Evolutionary conservation across 2,888 invertebrate species (phyloP), one percentile per base, ranked within the genome.

Genomic region (Dioctria linearis): DNA sequence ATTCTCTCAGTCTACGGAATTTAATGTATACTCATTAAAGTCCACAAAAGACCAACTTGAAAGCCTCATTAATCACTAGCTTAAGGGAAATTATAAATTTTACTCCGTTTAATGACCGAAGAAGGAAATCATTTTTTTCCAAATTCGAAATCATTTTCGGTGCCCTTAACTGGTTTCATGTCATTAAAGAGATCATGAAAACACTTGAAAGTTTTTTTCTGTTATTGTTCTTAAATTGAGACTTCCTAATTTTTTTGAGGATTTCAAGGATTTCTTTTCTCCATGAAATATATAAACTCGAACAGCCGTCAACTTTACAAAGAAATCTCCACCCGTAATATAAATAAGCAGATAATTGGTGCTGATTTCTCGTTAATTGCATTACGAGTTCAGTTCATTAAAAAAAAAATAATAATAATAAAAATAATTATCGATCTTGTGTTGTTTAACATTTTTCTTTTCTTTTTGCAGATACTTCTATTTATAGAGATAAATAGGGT

Each of bases 211-310:
- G 54, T 54, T 54, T 54, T 54, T 25, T 25, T 25, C 25, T 25
- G 25, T 25, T 25, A 25, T 25, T 54, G 54, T 54, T 54, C 54
- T 54, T 54, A 54, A 5, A 46, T 11, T 11, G 4, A 11, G 11
- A 54, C 54, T 54, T 54, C 54, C 54, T 54, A 54, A 54, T 54
- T 54, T 54, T 54, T 54, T 54, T 54, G 11, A n/a, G 54, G 11
- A 8, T 11, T n/a, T 11, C 54, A 54, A 54, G 54, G n/a, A 54
- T 4, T 54, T 54, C 6, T 11, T 54, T 54, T 54, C 54, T 54
- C 54, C 54, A 8, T 54, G 54, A 11, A n/a, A 54, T 11, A 54
- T 11, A 9, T 54, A n/a, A 54, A 54, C 54, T 54, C n/a, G 54
- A 4, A n/a, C 6, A 54, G 54, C 54, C 54, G 4, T 54, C 11